Percentiles rank a stretch among this genome's conserved stretches.
Conservation (phyloP, 2,797 vertebrate species). For the Eulemur rubriventer region DNA sequence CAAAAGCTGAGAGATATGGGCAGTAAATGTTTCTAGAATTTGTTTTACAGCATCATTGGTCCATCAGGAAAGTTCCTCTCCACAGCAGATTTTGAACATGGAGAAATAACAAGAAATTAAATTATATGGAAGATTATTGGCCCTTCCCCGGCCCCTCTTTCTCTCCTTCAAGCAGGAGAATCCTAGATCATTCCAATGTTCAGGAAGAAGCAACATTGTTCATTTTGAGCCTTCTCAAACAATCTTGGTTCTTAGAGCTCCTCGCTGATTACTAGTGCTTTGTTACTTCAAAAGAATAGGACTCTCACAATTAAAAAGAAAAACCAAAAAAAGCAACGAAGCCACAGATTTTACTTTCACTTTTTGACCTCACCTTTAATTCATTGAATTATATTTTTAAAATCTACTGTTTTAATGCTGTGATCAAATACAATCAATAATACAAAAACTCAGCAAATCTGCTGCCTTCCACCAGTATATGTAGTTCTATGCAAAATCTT, state of each 20-base stretch:
- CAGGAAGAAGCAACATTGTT: not conserved
- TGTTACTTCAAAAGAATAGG: not conserved
- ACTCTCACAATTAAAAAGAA: not conserved
- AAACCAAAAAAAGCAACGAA: not conserved
- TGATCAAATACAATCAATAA: not conserved
- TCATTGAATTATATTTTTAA: not conserved
- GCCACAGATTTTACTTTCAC: not conserved
- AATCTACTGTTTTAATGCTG: not conserved
- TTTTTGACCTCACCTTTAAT: not conserved
- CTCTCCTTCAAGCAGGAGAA: not conserved
- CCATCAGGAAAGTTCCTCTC: not conserved
- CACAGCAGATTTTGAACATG: constrained; percentile 10
- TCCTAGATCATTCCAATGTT: not conserved
- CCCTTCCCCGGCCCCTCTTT: not conserved
- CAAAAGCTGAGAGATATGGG: not conserved
- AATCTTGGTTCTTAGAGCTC: not conserved
- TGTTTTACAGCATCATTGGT: not conserved
- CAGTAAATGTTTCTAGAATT: not conserved
- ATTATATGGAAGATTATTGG: not conserved
- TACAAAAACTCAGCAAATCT: not conserved
- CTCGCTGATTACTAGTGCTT: not conserved
- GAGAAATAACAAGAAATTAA: constrained; percentile 41
- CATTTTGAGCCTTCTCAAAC: not conserved
- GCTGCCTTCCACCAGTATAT: accelerated
- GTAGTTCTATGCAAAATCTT: not conserved